These are phyloP conservation scores for Mayetiola destructor DNA, from an alignment of 2,888 invertebrate species.

Conservation along the genomic window DNA sequence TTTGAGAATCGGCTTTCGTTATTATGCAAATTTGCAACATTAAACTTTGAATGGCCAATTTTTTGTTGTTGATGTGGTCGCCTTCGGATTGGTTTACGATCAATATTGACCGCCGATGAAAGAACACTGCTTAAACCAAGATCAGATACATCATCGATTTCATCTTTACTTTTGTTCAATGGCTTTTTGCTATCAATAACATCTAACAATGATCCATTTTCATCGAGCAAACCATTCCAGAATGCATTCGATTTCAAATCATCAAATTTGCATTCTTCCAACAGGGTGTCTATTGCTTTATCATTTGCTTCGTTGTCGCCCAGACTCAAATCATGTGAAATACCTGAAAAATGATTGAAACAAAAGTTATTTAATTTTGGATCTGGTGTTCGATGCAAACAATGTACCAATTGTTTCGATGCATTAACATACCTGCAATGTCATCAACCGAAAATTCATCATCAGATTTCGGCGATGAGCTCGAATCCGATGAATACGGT, in stretches of 20 bases:
- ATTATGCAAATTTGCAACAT: not conserved
- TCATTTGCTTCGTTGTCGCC: slow-evolving; percentile 31
- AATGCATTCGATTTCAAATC: slow-evolving; percentile 34
- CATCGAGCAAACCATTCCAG: slow-evolving; percentile 35
- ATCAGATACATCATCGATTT: not conserved
- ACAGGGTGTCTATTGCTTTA: slow-evolving; percentile 34
- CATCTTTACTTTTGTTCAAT: not conserved
- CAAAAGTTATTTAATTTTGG: too few species aligned
- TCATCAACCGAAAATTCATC: slow-evolving; percentile 14
- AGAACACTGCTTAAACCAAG: not conserved
- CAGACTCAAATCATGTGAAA: slow-evolving; percentile 27
- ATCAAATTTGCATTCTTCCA: slow-evolving; percentile 35
- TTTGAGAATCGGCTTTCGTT: not conserved
- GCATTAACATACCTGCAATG: too few species aligned
- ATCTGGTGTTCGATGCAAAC: slow-evolving; percentile 32
- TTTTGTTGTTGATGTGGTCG: not conserved
- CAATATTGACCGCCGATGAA: not conserved
- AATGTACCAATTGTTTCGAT: slow-evolving; percentile 34
- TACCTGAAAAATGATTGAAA: too few species aligned
- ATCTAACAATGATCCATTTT: slow-evolving; percentile 28
- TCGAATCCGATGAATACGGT: not conserved
- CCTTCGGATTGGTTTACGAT: not conserved
- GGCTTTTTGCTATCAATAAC: slow-evolving; percentile 27
- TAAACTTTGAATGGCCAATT: slow-evolving; percentile 3
- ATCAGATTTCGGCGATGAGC: not conserved